Base-by-base conservation (phyloP, 1,140 invertebrate species). In the Dysdera silvatica region DNA sequence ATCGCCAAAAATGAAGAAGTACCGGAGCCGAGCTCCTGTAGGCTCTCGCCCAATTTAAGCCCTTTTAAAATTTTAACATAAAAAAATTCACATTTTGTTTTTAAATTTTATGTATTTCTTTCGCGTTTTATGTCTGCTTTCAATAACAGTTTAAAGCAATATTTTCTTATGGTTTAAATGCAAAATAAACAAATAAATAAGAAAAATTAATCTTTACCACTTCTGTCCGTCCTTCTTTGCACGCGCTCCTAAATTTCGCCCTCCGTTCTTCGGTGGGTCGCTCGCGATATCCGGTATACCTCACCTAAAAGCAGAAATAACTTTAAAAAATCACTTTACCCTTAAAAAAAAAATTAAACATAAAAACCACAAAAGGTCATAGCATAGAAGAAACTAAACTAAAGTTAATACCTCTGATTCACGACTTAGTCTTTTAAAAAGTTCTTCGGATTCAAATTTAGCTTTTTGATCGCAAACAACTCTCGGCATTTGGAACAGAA, bases 401-500 rank as follows among this genome's bases (percentile, higher is more conserved):
- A 49, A 29, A 31, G 18, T 8, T 64, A 73, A 73, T 73, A 94
- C 91, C 84, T 97, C 93, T 71, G 89, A 90, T 77, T 97, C 93
- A 32, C 93, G 81, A 73, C 91, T 91, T 16, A 98, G 79, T 72
- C 92, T 83, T 72, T 92, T 83, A 73, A 98, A 97, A 8, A 96
- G 80, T 77, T 96, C 92, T 69, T 96, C 92, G 26, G 89, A 91
- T 74, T 96, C 92, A 73, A 96, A 96, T 77, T 95, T 95, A 16
- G 84, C 82, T 75, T 95, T 94, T 74, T 97, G 94, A 74, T 96
- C 91, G 3, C 91, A 88, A 32, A 96, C 91, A 12, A 96, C 93
- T 51, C 91, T 81, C 0, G 94, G 94, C 91, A 96, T 95, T 78
- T 92, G 93, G 76, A 90, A 90, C 68, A 91, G 86, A 65, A 91